Evolutionary conservation across 1,140 invertebrate genomes (phyloP).

Genomic region (Lineus longissimus): DNA sequence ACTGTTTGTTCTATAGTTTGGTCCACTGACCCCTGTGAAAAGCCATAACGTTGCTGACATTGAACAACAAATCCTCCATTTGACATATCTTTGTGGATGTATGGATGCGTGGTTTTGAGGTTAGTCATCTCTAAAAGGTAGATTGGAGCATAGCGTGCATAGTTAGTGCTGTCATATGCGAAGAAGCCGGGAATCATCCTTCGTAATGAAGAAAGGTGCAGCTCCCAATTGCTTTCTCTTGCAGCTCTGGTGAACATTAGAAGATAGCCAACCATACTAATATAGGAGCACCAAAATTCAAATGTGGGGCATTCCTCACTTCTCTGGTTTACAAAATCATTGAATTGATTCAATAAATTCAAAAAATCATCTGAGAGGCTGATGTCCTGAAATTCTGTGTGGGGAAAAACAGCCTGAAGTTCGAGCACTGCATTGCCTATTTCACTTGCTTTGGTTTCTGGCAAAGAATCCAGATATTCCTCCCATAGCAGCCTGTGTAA

Average conservation of each 20-base stretch:
- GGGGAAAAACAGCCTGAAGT: too few species aligned
- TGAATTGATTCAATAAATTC: too few species aligned
- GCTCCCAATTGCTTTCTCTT: constrained; percentile 10
- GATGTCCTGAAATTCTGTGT: too few species aligned
- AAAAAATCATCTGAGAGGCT: too few species aligned
- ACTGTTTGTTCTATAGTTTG: constrained; percentile 13
- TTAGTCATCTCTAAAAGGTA: constrained; percentile 12
- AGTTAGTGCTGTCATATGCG: constrained; percentile 9
- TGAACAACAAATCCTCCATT: background rate
- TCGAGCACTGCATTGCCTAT: too few species aligned
- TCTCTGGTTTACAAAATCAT: too few species aligned
- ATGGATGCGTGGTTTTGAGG: background rate
- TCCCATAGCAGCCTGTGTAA: too few species aligned
- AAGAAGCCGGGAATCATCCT: constrained; percentile 15
- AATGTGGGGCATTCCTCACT: background rate
- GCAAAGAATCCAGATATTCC: too few species aligned
- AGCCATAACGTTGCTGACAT: constrained; percentile 2
- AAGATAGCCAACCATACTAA: constrained; percentile 10
- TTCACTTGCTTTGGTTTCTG: too few species aligned
- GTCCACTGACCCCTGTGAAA: too few species aligned
- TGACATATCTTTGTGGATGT: background rate
- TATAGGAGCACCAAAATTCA: constrained; percentile 10
- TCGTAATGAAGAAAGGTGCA: constrained; percentile 8
- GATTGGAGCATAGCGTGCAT: constrained; percentile 7
- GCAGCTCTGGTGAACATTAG: constrained; percentile 12